Conservation (phyloP, 2,113 vertebrate species). For the Silurus glanis region DNA sequence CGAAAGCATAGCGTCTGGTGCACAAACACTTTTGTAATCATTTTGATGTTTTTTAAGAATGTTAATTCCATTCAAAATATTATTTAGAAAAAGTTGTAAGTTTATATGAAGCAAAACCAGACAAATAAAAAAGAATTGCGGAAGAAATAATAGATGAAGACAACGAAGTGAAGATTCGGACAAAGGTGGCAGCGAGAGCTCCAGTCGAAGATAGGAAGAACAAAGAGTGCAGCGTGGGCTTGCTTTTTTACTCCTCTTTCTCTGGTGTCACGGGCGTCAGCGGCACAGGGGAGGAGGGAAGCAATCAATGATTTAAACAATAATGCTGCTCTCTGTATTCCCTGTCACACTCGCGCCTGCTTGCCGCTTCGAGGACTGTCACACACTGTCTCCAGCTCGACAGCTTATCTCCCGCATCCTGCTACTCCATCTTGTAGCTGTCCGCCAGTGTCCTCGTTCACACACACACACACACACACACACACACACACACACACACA, state of each 20-base stretch:
- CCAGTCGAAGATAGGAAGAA: slow-evolving; percentile 58
- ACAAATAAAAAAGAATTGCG: neutral
- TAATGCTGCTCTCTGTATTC: slow-evolving; percentile 80
- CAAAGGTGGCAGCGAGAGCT: slow-evolving; percentile 50
- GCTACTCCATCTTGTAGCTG: slow-evolving; percentile 66
- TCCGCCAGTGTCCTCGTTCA: slow-evolving; percentile 52
- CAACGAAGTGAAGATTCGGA: slow-evolving; percentile 31
- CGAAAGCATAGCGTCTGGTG: neutral
- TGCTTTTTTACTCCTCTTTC: slow-evolving; percentile 53
- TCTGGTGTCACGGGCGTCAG: slow-evolving; percentile 58
- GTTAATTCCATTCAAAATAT: neutral
- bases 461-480: slow-evolving; percentile 39
- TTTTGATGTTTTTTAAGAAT: neutral
- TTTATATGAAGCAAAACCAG: neutral
- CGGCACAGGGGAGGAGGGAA: slow-evolving; percentile 57
- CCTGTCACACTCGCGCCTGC: slow-evolving; percentile 73
- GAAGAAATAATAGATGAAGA: slow-evolving; percentile 7
- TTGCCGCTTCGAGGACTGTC: slow-evolving; percentile 64
- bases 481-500: slow-evolving; percentile 33
- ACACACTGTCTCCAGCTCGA: slow-evolving; percentile 62
- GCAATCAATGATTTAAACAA: slow-evolving; percentile 81
- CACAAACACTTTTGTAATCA: neutral
- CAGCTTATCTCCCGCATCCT: slow-evolving; percentile 65
- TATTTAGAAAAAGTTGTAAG: neutral
- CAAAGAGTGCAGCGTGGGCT: slow-evolving; percentile 48